Evolutionary conservation across 2,888 invertebrate genomes (phyloP).

Genomic region (Caenorhabditis angaria): DNA sequence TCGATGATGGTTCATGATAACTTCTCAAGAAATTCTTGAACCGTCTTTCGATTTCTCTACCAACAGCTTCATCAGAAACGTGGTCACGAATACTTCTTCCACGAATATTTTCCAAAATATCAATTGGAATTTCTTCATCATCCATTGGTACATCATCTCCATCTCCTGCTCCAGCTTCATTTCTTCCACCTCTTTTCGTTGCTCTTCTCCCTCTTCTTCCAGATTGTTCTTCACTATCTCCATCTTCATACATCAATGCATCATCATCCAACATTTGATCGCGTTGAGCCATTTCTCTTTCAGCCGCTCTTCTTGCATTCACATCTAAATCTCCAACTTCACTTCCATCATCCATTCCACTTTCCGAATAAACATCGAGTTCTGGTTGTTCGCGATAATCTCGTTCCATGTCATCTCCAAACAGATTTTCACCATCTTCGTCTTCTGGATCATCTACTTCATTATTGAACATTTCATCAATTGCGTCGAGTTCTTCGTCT

Average conservation of each 20-base stretch:
- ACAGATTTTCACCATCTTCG: constrained; percentile 74
- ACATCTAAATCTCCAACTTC: constrained; percentile 86
- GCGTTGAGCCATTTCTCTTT: constrained; percentile 84
- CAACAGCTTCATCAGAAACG: constrained; percentile 93
- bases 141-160: constrained; percentile 48
- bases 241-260: constrained; percentile 67
- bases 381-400: constrained; percentile 97
- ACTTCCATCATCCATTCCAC: constrained; percentile 83
- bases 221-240: constrained; percentile 48
- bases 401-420: constrained; percentile 96
- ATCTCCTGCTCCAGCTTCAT: neutral
- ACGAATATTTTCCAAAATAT: constrained; percentile 96
- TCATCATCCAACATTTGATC: constrained; percentile 79
- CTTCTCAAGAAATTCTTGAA: constrained; percentile 63
- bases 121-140: constrained; percentile 80
- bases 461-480: constrained; percentile 60
- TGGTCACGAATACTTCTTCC: constrained; percentile 93
- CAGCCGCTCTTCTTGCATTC: constrained; percentile 88
- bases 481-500: constrained; percentile 39
- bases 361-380: constrained; percentile 89
- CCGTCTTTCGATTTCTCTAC: constrained; percentile 93
- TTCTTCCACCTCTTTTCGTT: constrained; percentile 24
- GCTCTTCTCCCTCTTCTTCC: constrained; percentile 36
- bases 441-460: constrained; percentile 63
- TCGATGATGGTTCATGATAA: constrained; percentile 56